Conservation (phyloP, 2,888 invertebrate genomes). For the Synergus japonicus region DNA sequence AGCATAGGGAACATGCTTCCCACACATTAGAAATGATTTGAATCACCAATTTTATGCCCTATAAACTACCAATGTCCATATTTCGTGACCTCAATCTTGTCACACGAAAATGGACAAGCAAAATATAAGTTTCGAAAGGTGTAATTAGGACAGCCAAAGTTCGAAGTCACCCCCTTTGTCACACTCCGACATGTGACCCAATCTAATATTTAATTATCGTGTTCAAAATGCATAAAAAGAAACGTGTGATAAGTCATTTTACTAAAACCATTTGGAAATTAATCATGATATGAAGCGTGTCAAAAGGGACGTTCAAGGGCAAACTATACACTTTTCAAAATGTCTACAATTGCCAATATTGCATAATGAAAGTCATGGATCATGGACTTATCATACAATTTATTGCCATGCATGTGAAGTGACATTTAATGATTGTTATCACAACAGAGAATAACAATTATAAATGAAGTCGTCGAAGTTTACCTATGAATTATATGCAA, state of each 20-base stretch:
- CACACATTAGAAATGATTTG: background rate
- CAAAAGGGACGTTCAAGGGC: background rate
- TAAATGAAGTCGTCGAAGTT: slow-evolving; percentile 9
- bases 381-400: background rate
- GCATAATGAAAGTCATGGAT: background rate
- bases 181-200: background rate
- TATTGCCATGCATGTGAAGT: background rate
- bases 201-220: background rate
- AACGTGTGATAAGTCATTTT: slow-evolving; percentile 11
- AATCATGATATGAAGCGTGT: slow-evolving; percentile 12
- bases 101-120: background rate
- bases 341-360: background rate
- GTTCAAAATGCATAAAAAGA: background rate
- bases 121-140: background rate
- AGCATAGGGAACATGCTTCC: background rate
- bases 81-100: background rate
- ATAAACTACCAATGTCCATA: background rate
- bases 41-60: background rate
- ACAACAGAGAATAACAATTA: slow-evolving; percentile 3
- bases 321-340: slow-evolving; percentile 8
- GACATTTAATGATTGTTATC: slow-evolving; percentile 27
- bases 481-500: background rate
- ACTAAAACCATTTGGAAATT: background rate
- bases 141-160: background rate
- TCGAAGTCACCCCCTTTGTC: background rate